Base-by-base conservation (phyloP, 2,113 vertebrate species). In the Oophaga pumilio region DNA sequence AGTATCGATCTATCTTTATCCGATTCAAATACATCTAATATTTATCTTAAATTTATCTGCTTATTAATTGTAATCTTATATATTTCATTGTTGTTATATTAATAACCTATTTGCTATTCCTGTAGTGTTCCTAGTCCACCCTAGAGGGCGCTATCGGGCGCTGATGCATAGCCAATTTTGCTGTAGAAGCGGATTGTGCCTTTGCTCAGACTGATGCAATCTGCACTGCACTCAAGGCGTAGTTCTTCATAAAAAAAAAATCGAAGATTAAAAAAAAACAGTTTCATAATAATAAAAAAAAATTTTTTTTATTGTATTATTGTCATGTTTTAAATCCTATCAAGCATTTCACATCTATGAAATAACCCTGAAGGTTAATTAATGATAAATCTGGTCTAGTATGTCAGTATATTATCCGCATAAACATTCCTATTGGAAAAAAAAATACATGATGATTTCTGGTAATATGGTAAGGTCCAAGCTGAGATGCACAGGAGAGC, bases 191-290 rank as follows among this genome's bases (percentile, higher is more conserved):
- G 53, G 17, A 53, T 49, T 68, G 62, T 82, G 33, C 14, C 52
- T 26, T 82, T 82, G 79, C 79, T 82, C 26, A 68, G 24, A 53
- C 66, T 83, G 64, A 52, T 69, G 81, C 64, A 83, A 68, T 53
- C 49, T 68, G 11, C 13, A 18, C 81, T 69, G 81, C 81, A 69
- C 43, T 69, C 22, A 68, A 83, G 66, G n/a, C 20, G 62, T 49
- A 83, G 22, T 83, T 52, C 17, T 69, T 33, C 26, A 83, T 83
- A 8, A 59, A 43, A 26, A 8, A 59, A 43, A 26, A n/a, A 59
- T 50, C 3, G 26, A 77, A 78, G n/a, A 4, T 43, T 43, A 2
- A 43, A 43, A 8, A 59, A 17, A 78, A 12, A 6, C 52, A 17
- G 28, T 71, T 13, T 71, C 28, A 71, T 74, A 17, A 22, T 74